Percentiles rank a stretch among this genome's conserved stretches.
These are phyloP conservation scores for Vannuccia rotundouncinata DNA, from an alignment of 2,888 invertebrate species.

Conservation along the genomic window DNA sequence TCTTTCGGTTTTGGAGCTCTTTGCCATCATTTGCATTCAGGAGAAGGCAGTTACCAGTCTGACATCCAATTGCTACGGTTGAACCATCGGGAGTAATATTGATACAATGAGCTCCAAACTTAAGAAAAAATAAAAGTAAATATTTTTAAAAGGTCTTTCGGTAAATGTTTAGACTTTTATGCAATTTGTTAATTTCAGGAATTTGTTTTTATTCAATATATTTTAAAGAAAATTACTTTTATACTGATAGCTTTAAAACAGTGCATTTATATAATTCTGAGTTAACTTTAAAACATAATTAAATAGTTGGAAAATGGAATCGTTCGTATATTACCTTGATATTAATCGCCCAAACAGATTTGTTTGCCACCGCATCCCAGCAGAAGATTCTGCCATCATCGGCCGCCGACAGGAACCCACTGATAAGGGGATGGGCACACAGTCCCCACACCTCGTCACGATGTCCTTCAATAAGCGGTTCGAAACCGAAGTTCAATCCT, in stretches of 20 bases:
- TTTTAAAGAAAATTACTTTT: no score
- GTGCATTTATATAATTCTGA: no score
- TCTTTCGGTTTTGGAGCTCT: not conserved
- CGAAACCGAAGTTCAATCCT: constrained; percentile 54
- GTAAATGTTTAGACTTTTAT: no score
- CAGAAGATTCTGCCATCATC: constrained; percentile 59
- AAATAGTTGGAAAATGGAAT: no score
- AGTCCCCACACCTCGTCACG: constrained; percentile 82
- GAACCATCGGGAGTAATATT: constrained; percentile 73
- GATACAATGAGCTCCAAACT: constrained; percentile 64
- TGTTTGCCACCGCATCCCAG: constrained; percentile 80
- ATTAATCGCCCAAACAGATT: constrained; percentile 46
- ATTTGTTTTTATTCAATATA: no score
- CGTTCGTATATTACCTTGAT: no score
- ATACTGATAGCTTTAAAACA: no score
- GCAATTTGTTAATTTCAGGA: no score
- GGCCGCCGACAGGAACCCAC: constrained; percentile 74
- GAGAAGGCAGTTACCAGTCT: constrained; percentile 73
- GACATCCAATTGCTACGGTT: constrained; percentile 70
- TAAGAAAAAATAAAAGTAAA: not conserved
- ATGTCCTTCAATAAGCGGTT: constrained; percentile 64
- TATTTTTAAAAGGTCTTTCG: not conserved
- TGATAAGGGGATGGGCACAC: constrained; percentile 71
- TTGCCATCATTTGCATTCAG: constrained; percentile 62
- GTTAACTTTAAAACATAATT: no score